These are phyloP conservation scores for Drosophila repleta DNA, from an alignment of 1,140 invertebrate species.

Conservation along the genomic window DNA sequence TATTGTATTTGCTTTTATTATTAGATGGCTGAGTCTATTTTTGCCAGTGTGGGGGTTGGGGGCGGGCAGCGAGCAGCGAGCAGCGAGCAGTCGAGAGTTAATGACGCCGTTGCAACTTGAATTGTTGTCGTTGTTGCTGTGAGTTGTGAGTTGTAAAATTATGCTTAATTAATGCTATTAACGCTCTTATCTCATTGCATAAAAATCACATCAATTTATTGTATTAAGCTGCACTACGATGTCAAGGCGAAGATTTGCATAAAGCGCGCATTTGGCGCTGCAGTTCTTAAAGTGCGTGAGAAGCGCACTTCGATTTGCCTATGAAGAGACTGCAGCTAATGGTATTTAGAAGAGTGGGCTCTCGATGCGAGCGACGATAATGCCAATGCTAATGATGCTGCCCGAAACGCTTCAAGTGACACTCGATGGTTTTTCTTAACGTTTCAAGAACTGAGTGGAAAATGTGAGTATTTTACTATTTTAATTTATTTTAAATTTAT, in stretches of 20 bases:
- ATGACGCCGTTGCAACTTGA: conserved; percentile 25
- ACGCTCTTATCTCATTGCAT: conserved; percentile 54
- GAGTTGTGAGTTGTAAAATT: conserved; percentile 39
- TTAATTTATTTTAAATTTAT: too few species aligned
- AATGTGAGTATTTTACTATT: too few species aligned
- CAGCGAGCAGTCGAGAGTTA: conserved; percentile 3
- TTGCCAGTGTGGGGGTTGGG: conserved; percentile 21
- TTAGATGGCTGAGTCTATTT: conserved; percentile 73
- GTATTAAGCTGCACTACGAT: conserved; percentile 62
- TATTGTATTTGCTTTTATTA: conserved; percentile 79
- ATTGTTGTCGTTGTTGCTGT: neutral
- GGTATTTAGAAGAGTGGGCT: conserved; percentile 7
- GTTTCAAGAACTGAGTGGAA: too few species aligned
- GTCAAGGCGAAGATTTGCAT: conserved; percentile 75
- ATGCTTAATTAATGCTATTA: conserved; percentile 75
- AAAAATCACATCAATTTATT: conserved; percentile 78
- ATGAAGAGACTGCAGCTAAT: conserved; percentile 8
- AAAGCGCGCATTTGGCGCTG: conserved; percentile 56
- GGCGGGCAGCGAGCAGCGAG: neutral
- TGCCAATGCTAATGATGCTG: too few species aligned
- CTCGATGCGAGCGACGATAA: too few species aligned
- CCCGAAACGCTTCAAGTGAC: too few species aligned
- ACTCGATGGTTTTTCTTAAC: too few species aligned
- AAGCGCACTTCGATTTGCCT: conserved; percentile 19
- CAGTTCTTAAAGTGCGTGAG: conserved; percentile 59